Conservation (phyloP, 2,113 vertebrate genomes). For the Brienomyrus longianalis region DNA sequence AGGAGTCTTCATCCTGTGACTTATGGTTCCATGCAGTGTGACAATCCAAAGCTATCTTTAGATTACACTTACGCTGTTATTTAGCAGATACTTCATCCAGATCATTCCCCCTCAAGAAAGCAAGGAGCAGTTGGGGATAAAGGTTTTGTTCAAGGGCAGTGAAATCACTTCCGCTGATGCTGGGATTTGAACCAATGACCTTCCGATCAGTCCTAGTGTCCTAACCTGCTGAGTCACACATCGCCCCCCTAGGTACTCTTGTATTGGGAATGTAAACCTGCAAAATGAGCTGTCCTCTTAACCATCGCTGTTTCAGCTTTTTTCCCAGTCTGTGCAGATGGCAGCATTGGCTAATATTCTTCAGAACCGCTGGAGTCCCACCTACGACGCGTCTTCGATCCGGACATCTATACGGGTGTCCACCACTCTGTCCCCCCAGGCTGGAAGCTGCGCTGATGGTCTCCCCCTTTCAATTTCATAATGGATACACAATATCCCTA, state of each 20-base stretch:
- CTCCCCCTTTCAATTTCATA: neutral
- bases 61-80: neutral
- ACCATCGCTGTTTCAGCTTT: conserved; percentile 16
- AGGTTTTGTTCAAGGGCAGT: neutral
- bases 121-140: neutral
- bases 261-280: neutral
- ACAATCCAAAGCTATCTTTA: neutral
- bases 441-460: neutral
- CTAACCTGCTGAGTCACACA: no score
- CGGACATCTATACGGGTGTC: conserved; percentile 98
- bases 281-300: neutral
- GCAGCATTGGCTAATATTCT: conserved; percentile 97
- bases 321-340: conserved; percentile 88
- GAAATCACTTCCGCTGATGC: no score
- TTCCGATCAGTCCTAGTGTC: no score
- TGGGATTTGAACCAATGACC: no score
- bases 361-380: no score
- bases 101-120: neutral
- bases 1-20: conserved; percentile 28
- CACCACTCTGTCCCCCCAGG: neutral
- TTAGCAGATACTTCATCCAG: no score
- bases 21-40: neutral
- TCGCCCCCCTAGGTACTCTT: neutral
- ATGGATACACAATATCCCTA: neutral
- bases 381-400: conserved; percentile 71